These are phyloP conservation scores for Acinonyx jubatus DNA, from an alignment of 2,113 vertebrate species.

Conservation along the genomic window DNA sequence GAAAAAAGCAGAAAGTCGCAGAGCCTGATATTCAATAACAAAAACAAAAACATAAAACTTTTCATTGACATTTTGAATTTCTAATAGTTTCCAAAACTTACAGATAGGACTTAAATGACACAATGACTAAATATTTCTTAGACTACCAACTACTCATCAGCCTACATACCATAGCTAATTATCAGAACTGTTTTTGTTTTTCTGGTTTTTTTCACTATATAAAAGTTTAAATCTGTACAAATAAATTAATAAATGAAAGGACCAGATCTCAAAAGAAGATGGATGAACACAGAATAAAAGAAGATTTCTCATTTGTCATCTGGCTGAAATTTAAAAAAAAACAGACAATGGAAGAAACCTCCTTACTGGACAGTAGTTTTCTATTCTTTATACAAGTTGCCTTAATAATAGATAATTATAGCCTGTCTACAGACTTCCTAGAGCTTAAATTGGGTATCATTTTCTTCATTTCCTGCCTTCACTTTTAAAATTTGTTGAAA, in stretches of 20 bases:
- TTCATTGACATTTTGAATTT: not conserved
- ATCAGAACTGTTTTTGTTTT: not conserved
- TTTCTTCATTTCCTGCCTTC: slow-evolving; percentile 55
- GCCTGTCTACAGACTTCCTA: slow-evolving; percentile 16
- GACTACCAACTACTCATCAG: not conserved
- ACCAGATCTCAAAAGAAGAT: not conserved
- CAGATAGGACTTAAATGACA: not conserved
- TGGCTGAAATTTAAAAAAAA: not conserved
- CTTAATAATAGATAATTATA: slow-evolving; percentile 68
- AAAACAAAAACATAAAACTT: not conserved
- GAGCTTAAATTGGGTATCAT: slow-evolving; percentile 56
- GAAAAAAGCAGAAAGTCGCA: not conserved
- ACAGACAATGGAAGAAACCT: not conserved
- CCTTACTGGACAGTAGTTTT: slow-evolving; percentile 2
- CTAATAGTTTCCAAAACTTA: not conserved
- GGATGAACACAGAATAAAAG: not conserved
- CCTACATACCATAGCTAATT: not conserved
- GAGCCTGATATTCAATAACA: not conserved
- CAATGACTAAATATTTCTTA: not conserved
- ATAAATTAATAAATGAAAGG: slow-evolving; percentile 11
- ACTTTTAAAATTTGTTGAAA: slow-evolving; percentile 63
- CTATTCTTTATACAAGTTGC: not conserved
- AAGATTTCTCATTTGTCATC: slow-evolving; percentile 1
- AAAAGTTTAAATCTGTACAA: slow-evolving; percentile 19
- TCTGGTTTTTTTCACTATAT: not conserved